Evolutionary conservation across 2,797 vertebrate genomes (phyloP).

Genomic region (Myotis daubentonii): DNA sequence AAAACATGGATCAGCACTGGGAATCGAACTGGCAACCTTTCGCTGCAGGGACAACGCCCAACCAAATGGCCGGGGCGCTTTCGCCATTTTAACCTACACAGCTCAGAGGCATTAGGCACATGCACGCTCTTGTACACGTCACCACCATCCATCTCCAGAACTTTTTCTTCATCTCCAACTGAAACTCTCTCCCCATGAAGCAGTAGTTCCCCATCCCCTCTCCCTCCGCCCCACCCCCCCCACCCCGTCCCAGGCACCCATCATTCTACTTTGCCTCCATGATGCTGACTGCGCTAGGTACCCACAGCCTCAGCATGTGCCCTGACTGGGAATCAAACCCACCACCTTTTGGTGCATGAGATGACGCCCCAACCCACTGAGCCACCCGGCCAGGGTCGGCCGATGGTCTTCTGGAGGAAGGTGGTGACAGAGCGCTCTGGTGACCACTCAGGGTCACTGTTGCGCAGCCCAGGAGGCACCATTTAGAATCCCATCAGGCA

Average conservation of each 20-base stretch:
- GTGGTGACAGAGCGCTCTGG: not conserved
- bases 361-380: not conserved
- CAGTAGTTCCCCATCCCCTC: fast-evolving
- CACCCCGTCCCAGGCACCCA: not conserved
- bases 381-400: not conserved
- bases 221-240: too few species aligned
- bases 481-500: not conserved
- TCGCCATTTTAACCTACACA: not conserved
- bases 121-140: not conserved
- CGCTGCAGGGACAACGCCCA: not conserved
- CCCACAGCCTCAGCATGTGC: not conserved
- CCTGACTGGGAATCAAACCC: not conserved
- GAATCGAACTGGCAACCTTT: not conserved
- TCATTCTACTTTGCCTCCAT: not conserved
- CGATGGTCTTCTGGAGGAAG: not conserved
- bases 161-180: not conserved
- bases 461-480: not conserved
- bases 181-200: not conserved
- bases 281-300: not conserved
- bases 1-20: not conserved
- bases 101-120: not conserved
- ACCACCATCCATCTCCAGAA: not conserved
- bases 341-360: not conserved
- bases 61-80: not conserved
- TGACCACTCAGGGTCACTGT: not conserved